Evolutionary conservation across 2,888 invertebrate genomes (phyloP).

Genomic region (Pseudococcus jackbeardsleyi): DNA sequence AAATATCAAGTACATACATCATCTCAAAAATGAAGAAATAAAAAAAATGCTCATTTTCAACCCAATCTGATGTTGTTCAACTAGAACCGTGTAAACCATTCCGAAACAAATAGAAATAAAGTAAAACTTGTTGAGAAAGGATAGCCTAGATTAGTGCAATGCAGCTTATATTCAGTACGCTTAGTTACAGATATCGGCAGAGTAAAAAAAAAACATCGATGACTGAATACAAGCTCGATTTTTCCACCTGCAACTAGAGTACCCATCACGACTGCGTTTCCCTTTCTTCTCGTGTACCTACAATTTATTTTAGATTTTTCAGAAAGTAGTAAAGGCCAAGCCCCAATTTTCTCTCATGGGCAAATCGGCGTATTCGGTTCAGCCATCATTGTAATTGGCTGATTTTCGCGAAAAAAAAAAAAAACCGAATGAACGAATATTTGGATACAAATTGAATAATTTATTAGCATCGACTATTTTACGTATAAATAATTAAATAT

Average conservation of each 20-base stretch:
- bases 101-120: slow-evolving; percentile 24
- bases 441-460: too few relatives aligned
- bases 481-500: neutral
- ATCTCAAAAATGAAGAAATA: too few relatives aligned
- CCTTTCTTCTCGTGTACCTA: neutral
- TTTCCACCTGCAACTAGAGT: slow-evolving; percentile 8
- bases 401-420: too few relatives aligned
- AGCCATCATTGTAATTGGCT: too few relatives aligned
- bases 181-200: neutral
- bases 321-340: too few relatives aligned
- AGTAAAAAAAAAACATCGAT: neutral
- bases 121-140: slow-evolving; percentile 47
- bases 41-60: neutral
- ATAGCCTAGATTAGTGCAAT: slow-evolving; percentile 33
- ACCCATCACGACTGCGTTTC: neutral
- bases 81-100: slow-evolving; percentile 19
- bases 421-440: too few relatives aligned
- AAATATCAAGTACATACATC: too few relatives aligned
- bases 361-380: too few relatives aligned
- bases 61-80: neutral
- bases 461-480: neutral
- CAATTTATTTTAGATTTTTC: too few relatives aligned
- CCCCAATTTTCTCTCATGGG: too few relatives aligned
- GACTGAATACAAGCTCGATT: neutral
- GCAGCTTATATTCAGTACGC: neutral